These are phyloP conservation scores for Acleris cristana DNA, from an alignment of 2,888 invertebrate genomes.

Conservation along the genomic window DNA sequence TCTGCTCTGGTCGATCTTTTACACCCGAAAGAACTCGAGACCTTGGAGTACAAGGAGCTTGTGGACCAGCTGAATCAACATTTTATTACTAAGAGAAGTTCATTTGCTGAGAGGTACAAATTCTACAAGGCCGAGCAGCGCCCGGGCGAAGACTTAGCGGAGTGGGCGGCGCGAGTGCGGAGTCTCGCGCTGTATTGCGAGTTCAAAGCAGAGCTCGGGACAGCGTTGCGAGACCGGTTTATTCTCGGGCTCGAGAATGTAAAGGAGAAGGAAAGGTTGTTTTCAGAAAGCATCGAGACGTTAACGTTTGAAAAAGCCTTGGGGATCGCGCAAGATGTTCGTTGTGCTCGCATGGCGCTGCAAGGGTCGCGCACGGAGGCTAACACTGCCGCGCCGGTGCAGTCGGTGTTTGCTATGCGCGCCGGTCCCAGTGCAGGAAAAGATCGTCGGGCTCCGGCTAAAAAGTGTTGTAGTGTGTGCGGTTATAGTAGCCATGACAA, in stretches of 20 bases:
- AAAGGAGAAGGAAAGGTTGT: constrained; percentile 40
- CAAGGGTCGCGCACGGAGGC: neutral
- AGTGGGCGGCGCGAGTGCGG: constrained; percentile 41
- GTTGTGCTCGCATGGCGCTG: constrained; percentile 29
- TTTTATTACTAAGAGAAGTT: constrained; percentile 27
- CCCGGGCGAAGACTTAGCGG: constrained; percentile 39
- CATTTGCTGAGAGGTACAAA: constrained; percentile 31
- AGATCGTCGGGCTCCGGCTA: constrained; percentile 5
- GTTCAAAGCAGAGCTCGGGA: constrained; percentile 33
- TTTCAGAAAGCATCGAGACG: constrained; percentile 28
- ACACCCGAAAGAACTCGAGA: constrained; percentile 28
- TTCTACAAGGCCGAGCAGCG: constrained; percentile 38
- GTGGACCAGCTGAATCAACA: constrained; percentile 12
- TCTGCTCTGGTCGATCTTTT: constrained; percentile 41
- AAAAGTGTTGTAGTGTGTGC: constrained; percentile 13
- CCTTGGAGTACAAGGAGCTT: constrained; percentile 9
- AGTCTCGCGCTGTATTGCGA: constrained; percentile 33
- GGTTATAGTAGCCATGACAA: constrained; percentile 30
- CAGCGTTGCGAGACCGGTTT: constrained; percentile 39
- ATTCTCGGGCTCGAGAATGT: constrained; percentile 40
- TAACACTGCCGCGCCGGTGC: neutral
- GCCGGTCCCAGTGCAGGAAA: neutral
- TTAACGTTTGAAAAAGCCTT: constrained; percentile 39
- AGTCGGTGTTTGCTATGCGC: neutral
- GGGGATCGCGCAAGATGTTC: constrained; percentile 39